Base-by-base conservation (phyloP, 2,113 vertebrate genomes). In the Pica pica region DNA sequence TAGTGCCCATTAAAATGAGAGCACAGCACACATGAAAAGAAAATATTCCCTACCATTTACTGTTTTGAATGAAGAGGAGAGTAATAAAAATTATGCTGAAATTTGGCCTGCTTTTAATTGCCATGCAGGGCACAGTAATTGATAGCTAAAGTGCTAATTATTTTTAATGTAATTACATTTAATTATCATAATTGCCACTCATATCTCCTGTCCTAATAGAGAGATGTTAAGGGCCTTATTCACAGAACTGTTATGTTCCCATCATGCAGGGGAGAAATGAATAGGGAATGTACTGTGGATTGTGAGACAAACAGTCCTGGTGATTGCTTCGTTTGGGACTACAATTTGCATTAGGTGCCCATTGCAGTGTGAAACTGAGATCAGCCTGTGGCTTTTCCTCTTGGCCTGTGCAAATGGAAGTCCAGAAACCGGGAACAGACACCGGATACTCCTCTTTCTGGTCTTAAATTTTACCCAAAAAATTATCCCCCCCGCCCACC, bases 81-180 rank as follows among this genome's bases (percentile, higher is more conserved):
- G 82, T 92, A 92, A 95, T 98, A 96, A 96, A 97, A 97, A 97
- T 95, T 90, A 92, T 71, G 94, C 84, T 96, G 89, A 96, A 96
- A 97, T 97, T 95, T 94, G 80, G 69, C 89, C 91, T 96, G 50
- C 33, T 96, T 89, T 97, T 97, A 97, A 97, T 97, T 97, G 87
- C 92, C 21, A 16, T 96, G 67, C 50, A 85, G 31, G 69, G 63
- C 81, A 69, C 42, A 76, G 78, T 81, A 97, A 96, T 96, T 96
- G 92, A 97, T 97, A 97, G 81, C 94, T 96, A 95, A 96, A 98
- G 91, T 94, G 83, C 93, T 97, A 97, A 97, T 97, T 97, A 97
- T 97, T 98, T 97, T 95, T 98, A 97, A 98, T 97, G 78, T 96
- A 98, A 98, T 98, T 98, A 97, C 95, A 89, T 97, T 97, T 98